phyloP scores from a whole-genome alignment of 2,113 vertebrate species.

The Phocoena sinus region DNA sequence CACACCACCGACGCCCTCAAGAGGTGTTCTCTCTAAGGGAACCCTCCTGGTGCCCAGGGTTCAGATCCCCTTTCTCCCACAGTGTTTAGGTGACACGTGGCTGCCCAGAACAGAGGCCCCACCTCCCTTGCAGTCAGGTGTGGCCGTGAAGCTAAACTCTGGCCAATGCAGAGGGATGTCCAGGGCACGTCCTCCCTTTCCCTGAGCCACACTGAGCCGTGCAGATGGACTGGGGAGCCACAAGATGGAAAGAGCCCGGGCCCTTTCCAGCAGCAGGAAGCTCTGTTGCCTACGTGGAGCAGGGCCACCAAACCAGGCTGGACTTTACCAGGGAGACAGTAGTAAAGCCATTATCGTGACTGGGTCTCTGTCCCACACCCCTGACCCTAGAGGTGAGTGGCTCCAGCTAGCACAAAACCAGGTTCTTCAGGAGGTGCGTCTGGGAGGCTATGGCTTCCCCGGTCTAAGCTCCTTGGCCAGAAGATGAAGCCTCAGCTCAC shows the following conservation, averaged over 20 bases:
- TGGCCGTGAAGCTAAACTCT: neutral
- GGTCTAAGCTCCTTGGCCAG: neutral
- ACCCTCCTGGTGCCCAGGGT: accelerated
- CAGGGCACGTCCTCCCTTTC: neutral
- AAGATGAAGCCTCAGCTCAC: slow-evolving; percentile 55
- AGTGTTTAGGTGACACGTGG: accelerated
- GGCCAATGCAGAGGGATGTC: neutral
- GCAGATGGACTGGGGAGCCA: accelerated
- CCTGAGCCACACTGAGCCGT: accelerated
- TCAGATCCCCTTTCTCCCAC: neutral
- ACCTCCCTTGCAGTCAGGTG: neutral
- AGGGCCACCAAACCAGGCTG: neutral
- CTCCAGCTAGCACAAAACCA: neutral
- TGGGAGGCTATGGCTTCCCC: neutral
- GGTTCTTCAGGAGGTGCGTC: neutral
- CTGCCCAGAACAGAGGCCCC: neutral
- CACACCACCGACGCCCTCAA: neutral
- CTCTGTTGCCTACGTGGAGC: accelerated
- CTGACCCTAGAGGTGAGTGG: neutral
- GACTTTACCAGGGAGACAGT: neutral
- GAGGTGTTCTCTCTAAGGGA: too few relatives aligned
- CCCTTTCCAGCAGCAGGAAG: neutral
- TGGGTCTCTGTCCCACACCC: neutral
- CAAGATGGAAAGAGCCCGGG: neutral
- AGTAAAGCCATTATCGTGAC: neutral